phyloP scores from a whole-genome alignment of 2,113 vertebrate species.

The Rhabdornis inornatus region DNA sequence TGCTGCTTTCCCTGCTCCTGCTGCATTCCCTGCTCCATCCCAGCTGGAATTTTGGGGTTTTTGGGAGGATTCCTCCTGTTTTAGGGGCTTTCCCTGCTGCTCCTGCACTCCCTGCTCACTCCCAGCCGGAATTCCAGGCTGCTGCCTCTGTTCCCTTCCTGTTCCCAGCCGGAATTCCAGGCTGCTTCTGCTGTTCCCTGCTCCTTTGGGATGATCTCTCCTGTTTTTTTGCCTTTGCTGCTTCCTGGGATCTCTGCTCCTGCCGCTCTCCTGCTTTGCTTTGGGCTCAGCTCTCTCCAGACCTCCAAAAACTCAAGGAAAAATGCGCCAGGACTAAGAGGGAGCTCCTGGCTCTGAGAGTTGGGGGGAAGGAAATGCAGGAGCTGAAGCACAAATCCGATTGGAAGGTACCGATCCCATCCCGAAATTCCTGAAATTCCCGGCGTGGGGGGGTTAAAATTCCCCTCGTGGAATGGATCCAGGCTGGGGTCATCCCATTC shows the following conservation, averaged over 20 bases:
- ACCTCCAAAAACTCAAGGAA: slow-evolving; percentile 89
- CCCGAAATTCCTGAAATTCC: background rate
- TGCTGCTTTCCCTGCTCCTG: background rate
- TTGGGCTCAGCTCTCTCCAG: slow-evolving; percentile 86
- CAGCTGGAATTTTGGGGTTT: background rate
- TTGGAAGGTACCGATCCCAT: background rate
- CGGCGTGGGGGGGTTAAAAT: background rate
- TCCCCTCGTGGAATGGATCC: background rate
- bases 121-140: no score
- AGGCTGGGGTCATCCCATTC: background rate
- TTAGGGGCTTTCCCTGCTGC: background rate
- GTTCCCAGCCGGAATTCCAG: background rate
- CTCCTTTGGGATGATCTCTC: background rate
- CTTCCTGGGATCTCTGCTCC: slow-evolving; percentile 71
- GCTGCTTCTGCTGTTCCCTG: background rate
- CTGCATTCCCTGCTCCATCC: background rate
- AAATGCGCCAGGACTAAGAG: slow-evolving; percentile 89
- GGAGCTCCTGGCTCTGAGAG: slow-evolving; percentile 86
- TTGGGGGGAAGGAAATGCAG: slow-evolving; percentile 80
- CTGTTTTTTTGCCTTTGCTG: slow-evolving; percentile 10
- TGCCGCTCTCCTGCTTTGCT: slow-evolving; percentile 37
- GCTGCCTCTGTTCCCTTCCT: background rate
- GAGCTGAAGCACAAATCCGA: background rate
- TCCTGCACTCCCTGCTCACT: background rate
- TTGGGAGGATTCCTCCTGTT: background rate